Conservation (phyloP, 37 sponge, comb jelly and placozoan genomes). For the Axinella damicornis region DNA sequence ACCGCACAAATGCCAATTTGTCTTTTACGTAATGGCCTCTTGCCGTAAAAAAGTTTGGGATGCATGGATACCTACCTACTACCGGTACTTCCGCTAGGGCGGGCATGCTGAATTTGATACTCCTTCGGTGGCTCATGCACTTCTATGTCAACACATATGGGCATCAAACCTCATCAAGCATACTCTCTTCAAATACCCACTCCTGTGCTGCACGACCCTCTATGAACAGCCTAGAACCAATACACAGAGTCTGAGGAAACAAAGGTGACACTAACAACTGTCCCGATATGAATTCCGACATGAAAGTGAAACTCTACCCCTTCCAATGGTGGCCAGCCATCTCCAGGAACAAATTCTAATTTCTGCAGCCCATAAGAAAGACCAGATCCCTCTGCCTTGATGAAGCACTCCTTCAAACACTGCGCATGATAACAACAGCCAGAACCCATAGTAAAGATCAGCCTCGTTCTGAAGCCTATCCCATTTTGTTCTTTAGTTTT, state of each 20-base stretch:
- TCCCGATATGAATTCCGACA: no score
- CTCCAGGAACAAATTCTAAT: constrained; percentile 58
- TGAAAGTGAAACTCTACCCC: not conserved
- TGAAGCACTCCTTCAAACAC: constrained; percentile 96
- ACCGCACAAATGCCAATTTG: no score
- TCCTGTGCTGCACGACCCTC: constrained; percentile 31
- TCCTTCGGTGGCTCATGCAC: no score
- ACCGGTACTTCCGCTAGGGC: no score
- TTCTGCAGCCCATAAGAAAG: constrained; percentile 78
- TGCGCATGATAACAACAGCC: constrained; percentile 27
- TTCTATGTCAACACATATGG: no score
- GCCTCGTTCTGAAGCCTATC: no score
- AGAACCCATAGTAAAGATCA: no score
- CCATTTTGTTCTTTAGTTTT: not conserved
- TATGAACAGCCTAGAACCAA: constrained; percentile 37
- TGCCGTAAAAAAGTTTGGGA: no score
- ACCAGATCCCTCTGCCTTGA: constrained; percentile 89
- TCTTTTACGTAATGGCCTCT: no score
- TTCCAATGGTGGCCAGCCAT: constrained; percentile 10
- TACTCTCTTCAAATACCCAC: constrained; percentile 81
- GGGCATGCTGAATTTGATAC: no score
- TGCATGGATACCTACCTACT: no score
- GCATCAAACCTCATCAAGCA: constrained; percentile 46
- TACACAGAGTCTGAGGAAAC: not conserved
- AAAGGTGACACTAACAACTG: not conserved